Evolutionary conservation across 2,797 vertebrate species (phyloP).

Genomic region (Sebastes paucispinis): DNA sequence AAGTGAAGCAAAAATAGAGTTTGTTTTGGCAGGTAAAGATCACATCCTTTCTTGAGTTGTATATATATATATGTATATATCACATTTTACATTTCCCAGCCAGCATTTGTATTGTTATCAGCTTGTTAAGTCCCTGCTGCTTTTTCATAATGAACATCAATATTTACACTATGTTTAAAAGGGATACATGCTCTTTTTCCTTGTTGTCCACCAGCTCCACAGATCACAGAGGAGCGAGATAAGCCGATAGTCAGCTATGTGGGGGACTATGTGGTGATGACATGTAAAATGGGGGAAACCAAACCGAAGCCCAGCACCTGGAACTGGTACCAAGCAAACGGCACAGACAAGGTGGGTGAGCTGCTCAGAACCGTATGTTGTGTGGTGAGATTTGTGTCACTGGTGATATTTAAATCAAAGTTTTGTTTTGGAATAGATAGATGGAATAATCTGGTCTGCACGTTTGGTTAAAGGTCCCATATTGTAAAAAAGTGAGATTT

Average conservation of each 20-base stretch:
- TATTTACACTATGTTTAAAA: background rate
- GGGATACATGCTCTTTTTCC: background rate
- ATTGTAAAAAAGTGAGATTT: too few species aligned
- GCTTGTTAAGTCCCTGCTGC: background rate
- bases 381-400: background rate
- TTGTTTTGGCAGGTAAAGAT: conserved; percentile 74
- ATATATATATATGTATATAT: background rate
- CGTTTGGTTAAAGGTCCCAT: background rate
- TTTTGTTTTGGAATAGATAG: background rate
- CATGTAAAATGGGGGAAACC: conserved; percentile 76
- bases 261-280: conserved; percentile 81
- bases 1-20: conserved; percentile 56
- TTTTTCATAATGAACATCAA: background rate
- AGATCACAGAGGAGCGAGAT: conserved; percentile 74
- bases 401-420: background rate
- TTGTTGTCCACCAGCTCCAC: conserved; percentile 79
- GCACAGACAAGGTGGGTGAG: conserved; percentile 81
- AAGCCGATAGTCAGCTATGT: conserved; percentile 85
- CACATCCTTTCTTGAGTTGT: background rate
- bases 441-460: background rate
- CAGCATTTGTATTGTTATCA: background rate
- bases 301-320: conserved; percentile 75
- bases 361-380: background rate
- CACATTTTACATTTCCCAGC: background rate
- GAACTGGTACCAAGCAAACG: conserved; percentile 86